These are phyloP conservation scores for Catostylus mosaicus DNA, from an alignment of 30 jellyfish, hydroid and myxozoan genomes.

Conservation along the genomic window DNA sequence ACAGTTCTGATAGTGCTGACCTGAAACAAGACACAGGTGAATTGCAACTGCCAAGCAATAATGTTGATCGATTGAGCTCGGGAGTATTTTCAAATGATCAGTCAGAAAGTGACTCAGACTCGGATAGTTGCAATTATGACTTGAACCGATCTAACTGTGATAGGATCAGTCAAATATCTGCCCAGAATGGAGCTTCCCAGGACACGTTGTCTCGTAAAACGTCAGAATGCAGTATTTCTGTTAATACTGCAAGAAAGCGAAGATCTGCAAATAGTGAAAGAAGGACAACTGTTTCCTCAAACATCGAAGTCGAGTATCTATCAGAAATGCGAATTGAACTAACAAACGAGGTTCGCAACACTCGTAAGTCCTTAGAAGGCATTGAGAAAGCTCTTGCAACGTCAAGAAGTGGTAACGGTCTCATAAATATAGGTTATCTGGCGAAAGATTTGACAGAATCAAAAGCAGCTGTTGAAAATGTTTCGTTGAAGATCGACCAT, in stretches of 20 bases:
- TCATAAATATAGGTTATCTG: slow-evolving; percentile 14
- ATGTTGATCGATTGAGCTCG: slow-evolving; percentile 46
- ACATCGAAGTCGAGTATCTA: not conserved
- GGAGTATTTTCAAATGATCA: slow-evolving; percentile 45
- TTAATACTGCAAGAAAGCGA: not conserved
- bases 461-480: slow-evolving; percentile 19
- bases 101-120: slow-evolving; percentile 40
- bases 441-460: slow-evolving; percentile 58
- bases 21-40: not conserved
- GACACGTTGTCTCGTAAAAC: not conserved
- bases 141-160: not conserved
- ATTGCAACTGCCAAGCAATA: slow-evolving; percentile 21
- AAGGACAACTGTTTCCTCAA: not conserved
- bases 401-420: slow-evolving; percentile 31
- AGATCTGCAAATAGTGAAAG: not conserved
- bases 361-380: slow-evolving; percentile 36
- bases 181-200: not conserved
- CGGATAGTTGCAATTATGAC: not conserved
- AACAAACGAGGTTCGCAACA: slow-evolving; percentile 7
- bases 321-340: slow-evolving; percentile 45
- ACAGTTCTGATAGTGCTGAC: not conserved
- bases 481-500: slow-evolving; percentile 35
- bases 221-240: not conserved
- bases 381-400: slow-evolving; percentile 23
- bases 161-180: not conserved